Conservation (phyloP, 2,888 invertebrate genomes). For the Branchellion lobata region DNA sequence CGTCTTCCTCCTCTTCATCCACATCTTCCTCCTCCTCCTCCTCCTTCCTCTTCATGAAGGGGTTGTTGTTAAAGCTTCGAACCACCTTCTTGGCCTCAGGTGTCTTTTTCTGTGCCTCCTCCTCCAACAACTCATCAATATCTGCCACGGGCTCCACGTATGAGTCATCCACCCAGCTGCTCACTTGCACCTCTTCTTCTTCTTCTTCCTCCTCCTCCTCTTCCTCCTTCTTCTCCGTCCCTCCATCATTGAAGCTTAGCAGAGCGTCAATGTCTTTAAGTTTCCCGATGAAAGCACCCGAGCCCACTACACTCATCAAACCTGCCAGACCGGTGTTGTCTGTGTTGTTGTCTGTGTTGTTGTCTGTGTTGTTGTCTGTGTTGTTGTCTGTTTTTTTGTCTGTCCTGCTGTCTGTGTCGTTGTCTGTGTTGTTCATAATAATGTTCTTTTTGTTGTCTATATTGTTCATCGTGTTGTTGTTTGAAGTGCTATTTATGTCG, state of each 20-base stretch:
- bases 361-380: background rate
- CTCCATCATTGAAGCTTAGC: slow-evolving; percentile 22
- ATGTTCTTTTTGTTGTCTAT: background rate
- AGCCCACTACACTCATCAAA: background rate
- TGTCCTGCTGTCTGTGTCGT: background rate
- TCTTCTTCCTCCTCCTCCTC: background rate
- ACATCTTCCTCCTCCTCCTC: background rate
- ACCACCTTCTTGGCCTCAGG: background rate
- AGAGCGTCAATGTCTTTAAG: slow-evolving; percentile 39
- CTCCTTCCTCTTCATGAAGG: slow-evolving; percentile 12
- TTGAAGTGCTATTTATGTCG: background rate
- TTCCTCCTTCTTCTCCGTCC: background rate
- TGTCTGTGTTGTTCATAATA: background rate
- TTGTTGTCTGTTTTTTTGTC: background rate
- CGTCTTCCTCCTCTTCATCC: background rate
- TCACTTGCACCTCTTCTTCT: slow-evolving; percentile 7
- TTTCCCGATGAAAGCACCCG: slow-evolving; percentile 21
- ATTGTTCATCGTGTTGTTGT: background rate
- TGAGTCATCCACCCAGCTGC: background rate
- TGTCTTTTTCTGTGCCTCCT: background rate
- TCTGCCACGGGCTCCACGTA: background rate
- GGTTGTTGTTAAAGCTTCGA: background rate
- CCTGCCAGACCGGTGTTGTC: background rate
- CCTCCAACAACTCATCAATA: slow-evolving; percentile 37
- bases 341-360: background rate